phyloP scores from a whole-genome alignment of 2,797 vertebrate species.

The Acrossocheilus wenchowensis region DNA sequence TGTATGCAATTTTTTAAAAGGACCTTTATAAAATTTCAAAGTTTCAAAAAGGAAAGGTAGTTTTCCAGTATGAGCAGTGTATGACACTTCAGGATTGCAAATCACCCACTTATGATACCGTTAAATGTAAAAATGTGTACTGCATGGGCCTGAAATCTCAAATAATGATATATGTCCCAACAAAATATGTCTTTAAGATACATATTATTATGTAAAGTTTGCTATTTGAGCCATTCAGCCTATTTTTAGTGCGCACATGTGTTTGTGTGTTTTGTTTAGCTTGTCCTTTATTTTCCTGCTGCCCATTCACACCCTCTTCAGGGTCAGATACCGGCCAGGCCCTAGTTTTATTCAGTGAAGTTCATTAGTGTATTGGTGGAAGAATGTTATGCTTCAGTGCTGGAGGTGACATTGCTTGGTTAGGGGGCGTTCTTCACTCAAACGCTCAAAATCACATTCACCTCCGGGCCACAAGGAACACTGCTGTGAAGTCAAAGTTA shows the following conservation, averaged over 20 bases:
- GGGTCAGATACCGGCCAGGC: conserved; percentile 79
- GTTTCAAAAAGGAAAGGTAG: background rate
- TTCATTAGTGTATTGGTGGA: conserved; percentile 63
- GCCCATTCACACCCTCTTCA: conserved; percentile 76
- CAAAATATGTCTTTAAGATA: conserved; percentile 5
- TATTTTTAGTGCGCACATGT: conserved; percentile 56
- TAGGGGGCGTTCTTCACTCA: conserved; percentile 50
- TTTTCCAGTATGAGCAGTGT: background rate
- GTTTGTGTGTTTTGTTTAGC: conserved; percentile 73
- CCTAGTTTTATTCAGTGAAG: conserved; percentile 59
- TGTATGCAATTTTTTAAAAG: background rate
- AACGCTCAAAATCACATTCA: conserved; percentile 58
- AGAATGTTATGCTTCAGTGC: conserved; percentile 60
- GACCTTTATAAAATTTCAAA: background rate
- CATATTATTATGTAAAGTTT: conserved; percentile 47
- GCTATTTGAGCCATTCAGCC: conserved; percentile 67
- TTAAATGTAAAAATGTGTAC: background rate
- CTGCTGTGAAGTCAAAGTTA: conserved; percentile 61
- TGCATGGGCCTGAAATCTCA: background rate
- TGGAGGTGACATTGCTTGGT: conserved; percentile 60
- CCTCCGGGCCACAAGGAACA: conserved; percentile 46
- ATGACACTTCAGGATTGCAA: background rate
- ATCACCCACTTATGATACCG: background rate
- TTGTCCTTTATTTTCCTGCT: conserved; percentile 75
- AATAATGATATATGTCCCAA: background rate